Base-by-base conservation (phyloP, 2,888 invertebrate species). In the Thyatira batis region DNA sequence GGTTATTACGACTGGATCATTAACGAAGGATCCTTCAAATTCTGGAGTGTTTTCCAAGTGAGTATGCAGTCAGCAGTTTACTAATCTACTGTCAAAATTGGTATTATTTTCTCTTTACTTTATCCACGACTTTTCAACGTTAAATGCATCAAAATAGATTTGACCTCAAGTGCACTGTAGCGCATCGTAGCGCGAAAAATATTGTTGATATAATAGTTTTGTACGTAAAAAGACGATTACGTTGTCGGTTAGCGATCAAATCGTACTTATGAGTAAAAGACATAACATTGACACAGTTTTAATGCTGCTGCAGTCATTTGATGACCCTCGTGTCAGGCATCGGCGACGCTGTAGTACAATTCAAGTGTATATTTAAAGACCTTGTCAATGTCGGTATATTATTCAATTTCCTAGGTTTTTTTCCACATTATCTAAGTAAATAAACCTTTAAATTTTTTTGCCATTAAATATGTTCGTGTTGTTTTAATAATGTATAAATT, bases 31-130 rank as follows among this genome's bases (percentile, higher is more conserved):
- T 97, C 96, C 17, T 97, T 96, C 86, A 97, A 97, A 80, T 97
- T 97, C 85, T 97, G 97, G 97, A 96, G 97, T 30, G 96, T 93
- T 8, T 97, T 97, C 82, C 97, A 97, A 93, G 96, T 96, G 83
- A 84, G 77, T 67, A 49, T 39, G n/a, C 20, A 23, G 10, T 48
- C 43, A 45, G 4, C 13, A 20, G 33, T 11, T 49, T 1, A 30
- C 30, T 11, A 3, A 30, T 30, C 1, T 30, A 30, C 30, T n/a
- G n/a, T n/a, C n/a, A n/a, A n/a, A n/a, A n/a, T n/a, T n/a, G n/a
- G n/a, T n/a, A 11, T 30, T 30, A 30, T 30, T 30, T 30, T 30
- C n/a, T n/a, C n/a, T n/a, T 13, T 13, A 3, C 5, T 13, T 33
- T 23, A 6, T 3, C 23, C 6, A 10, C 9, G 20, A 17, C 11